These are phyloP conservation scores for Anarrhichthys ocellatus DNA, from an alignment of 2,113 vertebrate species.

Conservation along the genomic window DNA sequence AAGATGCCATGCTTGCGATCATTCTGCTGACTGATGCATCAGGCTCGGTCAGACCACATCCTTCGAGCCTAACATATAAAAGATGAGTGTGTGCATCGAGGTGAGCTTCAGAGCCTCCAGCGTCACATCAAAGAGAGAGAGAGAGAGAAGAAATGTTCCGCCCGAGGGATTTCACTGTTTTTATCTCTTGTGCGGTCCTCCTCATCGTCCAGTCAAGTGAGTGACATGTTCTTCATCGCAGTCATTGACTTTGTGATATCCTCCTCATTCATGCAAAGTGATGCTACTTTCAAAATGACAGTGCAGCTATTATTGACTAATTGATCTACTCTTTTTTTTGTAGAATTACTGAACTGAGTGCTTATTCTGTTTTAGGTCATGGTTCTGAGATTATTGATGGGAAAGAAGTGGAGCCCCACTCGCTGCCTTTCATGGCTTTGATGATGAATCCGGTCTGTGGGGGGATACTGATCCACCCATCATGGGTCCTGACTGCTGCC, in stretches of 20 bases:
- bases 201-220: constrained; percentile 57
- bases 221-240: constrained; percentile 1
- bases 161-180: neutral
- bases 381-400: constrained; percentile 72
- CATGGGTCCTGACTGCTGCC: constrained; percentile 80
- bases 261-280: neutral
- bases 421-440: constrained; percentile 73
- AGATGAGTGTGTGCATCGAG: neutral
- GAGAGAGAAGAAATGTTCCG: constrained; percentile 41
- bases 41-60: constrained; percentile 61
- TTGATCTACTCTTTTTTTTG: neutral
- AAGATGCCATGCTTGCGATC: neutral
- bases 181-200: constrained; percentile 20
- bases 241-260: neutral
- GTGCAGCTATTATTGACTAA: neutral
- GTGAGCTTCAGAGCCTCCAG: neutral
- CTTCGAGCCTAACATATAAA: constrained; percentile 48
- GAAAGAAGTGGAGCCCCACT: constrained; percentile 64
- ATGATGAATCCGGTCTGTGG: constrained; percentile 55
- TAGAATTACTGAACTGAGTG: neutral
- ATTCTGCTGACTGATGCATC: constrained; percentile 34
- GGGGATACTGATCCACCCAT: constrained; percentile 67
- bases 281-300: constrained; percentile 1
- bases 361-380: constrained; percentile 49
- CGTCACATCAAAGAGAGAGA: constrained; percentile 13